These are phyloP conservation scores for Chironomus striatipennis DNA, from an alignment of 1,140 invertebrate genomes.

Conservation along the genomic window DNA sequence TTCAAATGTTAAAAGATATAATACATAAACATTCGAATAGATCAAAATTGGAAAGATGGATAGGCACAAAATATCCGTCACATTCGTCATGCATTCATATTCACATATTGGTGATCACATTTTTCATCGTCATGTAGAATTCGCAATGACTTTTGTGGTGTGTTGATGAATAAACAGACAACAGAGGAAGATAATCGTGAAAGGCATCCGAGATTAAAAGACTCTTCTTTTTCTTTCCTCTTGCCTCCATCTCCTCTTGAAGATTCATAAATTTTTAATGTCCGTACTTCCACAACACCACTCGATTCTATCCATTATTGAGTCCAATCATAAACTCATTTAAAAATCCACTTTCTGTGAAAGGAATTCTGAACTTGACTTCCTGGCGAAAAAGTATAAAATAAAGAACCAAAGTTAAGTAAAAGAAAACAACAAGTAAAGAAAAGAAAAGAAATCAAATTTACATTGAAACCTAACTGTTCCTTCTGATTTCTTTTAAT, in stretches of 20 bases:
- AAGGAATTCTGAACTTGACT: background rate
- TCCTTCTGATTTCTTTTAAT: constrained; percentile 13
- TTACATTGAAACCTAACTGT: constrained; percentile 8
- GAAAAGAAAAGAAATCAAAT: background rate
- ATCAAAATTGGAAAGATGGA: too few relatives aligned
- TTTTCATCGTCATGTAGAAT: too few relatives aligned
- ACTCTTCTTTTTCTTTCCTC: too few relatives aligned
- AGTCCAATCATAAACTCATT: constrained; percentile 9
- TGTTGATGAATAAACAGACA: too few relatives aligned
- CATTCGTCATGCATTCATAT: too few relatives aligned
- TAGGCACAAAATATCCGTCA: too few relatives aligned
- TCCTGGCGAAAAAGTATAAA: background rate
- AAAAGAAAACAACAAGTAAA: background rate
- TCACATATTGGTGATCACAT: too few relatives aligned
- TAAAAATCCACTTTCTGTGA: constrained; percentile 7
- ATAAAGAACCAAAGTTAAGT: background rate
- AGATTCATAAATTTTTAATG: background rate
- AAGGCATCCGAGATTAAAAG: background rate
- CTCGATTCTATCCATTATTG: background rate
- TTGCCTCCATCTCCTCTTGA: too few relatives aligned
- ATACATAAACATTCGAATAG: too few relatives aligned
- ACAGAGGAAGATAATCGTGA: background rate
- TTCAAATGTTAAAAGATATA: too few relatives aligned
- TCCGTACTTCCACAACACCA: background rate
- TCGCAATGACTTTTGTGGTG: too few relatives aligned